phyloP scores from a whole-genome alignment of 2,888 invertebrate species.

The Drosophila melanocephala region DNA sequence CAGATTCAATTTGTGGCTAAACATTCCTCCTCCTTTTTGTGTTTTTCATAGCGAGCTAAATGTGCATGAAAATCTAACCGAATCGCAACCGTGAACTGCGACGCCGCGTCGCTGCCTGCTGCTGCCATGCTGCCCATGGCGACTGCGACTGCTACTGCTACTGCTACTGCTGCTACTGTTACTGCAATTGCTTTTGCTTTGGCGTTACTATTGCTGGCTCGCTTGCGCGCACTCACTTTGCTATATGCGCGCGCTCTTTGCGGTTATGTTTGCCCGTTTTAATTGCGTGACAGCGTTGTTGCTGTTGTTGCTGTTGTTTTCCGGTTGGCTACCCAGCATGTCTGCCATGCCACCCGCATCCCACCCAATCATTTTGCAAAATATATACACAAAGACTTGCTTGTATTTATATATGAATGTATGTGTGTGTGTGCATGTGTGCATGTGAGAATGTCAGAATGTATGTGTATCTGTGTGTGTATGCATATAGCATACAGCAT shows the following conservation, averaged over 20 bases:
- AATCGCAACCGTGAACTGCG: constrained; percentile 53
- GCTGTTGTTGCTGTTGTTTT: constrained; percentile 78
- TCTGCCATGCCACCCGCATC: constrained; percentile 18
- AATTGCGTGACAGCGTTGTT: constrained; percentile 75
- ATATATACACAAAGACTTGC: background rate
- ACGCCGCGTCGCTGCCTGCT: constrained; percentile 31
- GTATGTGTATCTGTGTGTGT: background rate
- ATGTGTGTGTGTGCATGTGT: background rate
- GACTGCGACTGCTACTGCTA: background rate
- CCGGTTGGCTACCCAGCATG: constrained; percentile 81
- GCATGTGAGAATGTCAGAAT: background rate
- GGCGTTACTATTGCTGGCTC: constrained; percentile 58
- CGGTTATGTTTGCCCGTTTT: constrained; percentile 49
- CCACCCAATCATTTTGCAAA: constrained; percentile 1
- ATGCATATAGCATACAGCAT: constrained; percentile 16
- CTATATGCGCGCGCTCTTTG: constrained; percentile 38
- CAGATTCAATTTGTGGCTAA: constrained; percentile 76
- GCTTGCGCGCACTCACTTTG: constrained; percentile 24
- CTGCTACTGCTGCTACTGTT: background rate
- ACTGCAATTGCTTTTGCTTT: constrained; percentile 10
- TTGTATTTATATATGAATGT: background rate
- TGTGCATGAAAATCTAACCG: constrained; percentile 78
- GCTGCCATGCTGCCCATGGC: background rate
- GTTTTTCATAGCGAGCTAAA: constrained; percentile 74
- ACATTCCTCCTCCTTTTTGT: constrained; percentile 76